phyloP scores from a whole-genome alignment of 1,140 invertebrate genomes.

The Papilio dardanus region DNA sequence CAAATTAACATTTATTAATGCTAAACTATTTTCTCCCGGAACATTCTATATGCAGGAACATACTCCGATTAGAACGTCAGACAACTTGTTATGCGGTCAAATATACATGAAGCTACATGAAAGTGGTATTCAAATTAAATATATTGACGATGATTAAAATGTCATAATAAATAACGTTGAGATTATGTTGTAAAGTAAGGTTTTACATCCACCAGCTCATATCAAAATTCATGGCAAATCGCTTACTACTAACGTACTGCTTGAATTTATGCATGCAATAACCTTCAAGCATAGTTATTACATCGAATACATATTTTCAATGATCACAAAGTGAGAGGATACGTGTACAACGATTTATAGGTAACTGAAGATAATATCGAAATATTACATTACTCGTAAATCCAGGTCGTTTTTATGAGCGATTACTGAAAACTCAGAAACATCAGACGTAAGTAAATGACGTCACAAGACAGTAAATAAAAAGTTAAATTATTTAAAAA shows the following conservation, averaged over 20 bases:
- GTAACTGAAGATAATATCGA: background rate
- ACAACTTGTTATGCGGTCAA: background rate
- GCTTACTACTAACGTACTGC: background rate
- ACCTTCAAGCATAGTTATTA: background rate
- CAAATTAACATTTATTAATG: background rate
- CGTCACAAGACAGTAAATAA: conserved; percentile 22
- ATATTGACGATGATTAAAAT: conserved; percentile 13
- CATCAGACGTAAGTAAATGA: background rate
- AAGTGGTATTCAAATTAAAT: background rate
- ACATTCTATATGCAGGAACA: background rate
- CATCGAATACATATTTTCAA: background rate
- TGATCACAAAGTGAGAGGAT: background rate
- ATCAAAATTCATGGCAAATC: background rate
- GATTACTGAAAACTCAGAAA: background rate
- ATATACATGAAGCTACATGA: background rate
- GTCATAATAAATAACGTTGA: conserved; percentile 13
- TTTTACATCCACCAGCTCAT: background rate
- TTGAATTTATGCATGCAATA: background rate
- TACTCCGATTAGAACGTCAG: background rate
- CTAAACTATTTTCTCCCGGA: background rate
- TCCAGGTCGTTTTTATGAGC: background rate
- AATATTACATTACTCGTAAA: background rate
- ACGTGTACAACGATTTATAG: background rate
- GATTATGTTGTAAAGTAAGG: background rate
- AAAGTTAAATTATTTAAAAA: conserved; percentile 35